Base-by-base conservation (phyloP, 2,113 vertebrate genomes). In the Coracopsis vasa region DNA sequence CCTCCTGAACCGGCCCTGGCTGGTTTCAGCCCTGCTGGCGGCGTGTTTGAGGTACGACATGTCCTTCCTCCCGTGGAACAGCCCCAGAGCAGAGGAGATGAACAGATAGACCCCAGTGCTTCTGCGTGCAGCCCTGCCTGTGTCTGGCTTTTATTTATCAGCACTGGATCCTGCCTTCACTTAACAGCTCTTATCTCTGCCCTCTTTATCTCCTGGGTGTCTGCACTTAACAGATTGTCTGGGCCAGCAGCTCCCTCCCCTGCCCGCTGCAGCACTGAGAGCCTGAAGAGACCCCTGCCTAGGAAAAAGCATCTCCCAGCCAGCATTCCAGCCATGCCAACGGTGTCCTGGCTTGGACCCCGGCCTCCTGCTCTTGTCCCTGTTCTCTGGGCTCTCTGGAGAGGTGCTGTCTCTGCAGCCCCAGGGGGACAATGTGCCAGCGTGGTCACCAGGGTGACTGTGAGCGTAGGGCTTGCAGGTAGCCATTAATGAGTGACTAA, bases 401-500 rank as follows among this genome's bases (percentile, higher is more conserved):
- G 65, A 58, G 62, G 8, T 31, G 47, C 70, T 67, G 27, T 10
- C 77, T 37, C 0, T 28, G n/a, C 87, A 73, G 71, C 92, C 90
- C 60, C 8, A 1, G 75, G 89, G 79, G 83, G 66, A 37, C 39
- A 41, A 90, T 50, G 42, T 35, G 35, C 92, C 51, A 11, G 86
- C 24, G 0, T 16, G 31, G 92, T 93, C 94, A 73, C 88, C 92
- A 60, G 95, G 95, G 90, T 35, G 77, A 83, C 75, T 70, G 8
- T 4, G 85, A 82, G 94, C 70, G 2, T 27, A 64, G 94, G 84
- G 58, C 70, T 56, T 65, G 66, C 95, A 95, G 94, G 95, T 94
- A 91, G 86, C 94, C 91, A 87, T 95, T 95, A 96, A 77, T 61
- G 87, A 94, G 87, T 94, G 93, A 95, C 95, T 96, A 90, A 96